Conservation (phyloP, 2,113 vertebrate species). For the Laticauda colubrina region DNA sequence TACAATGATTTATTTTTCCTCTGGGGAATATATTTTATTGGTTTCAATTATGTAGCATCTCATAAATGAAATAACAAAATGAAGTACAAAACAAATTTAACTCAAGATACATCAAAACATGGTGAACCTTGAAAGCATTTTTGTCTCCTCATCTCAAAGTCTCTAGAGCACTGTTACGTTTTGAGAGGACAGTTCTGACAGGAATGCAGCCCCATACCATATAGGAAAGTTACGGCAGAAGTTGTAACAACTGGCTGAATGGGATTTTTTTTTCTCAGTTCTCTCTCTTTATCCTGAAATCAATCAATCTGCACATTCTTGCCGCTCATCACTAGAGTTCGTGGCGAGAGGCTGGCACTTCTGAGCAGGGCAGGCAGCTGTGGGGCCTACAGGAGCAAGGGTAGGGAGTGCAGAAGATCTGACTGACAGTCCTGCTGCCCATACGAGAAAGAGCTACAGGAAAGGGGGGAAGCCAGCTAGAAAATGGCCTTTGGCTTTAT, state of each 20-base stretch:
- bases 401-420: constrained; percentile 57
- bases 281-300: constrained; percentile 63
- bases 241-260: constrained; percentile 57
- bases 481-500: constrained; percentile 70
- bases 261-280: constrained; percentile 59
- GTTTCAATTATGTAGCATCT: constrained; percentile 58
- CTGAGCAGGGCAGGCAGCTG: constrained; percentile 63
- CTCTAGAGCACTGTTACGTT: constrained; percentile 63
- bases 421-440: constrained; percentile 66
- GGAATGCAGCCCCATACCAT: constrained; percentile 19
- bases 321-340: constrained; percentile 68
- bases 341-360: constrained; percentile 63
- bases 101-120: constrained; percentile 59
- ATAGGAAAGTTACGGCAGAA: constrained; percentile 56
- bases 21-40: constrained; percentile 68
- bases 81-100: constrained; percentile 64
- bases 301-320: constrained; percentile 71
- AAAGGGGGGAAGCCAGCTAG: constrained; percentile 56
- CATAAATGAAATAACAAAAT: constrained; percentile 65
- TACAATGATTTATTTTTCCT: constrained; percentile 40
- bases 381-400: constrained; percentile 57
- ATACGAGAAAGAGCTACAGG: constrained; percentile 62
- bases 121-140: constrained; percentile 62
- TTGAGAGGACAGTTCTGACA: constrained; percentile 52
- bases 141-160: constrained; percentile 55